Conservation (phyloP, 2,888 invertebrate species). For the Cynaeus angustus region DNA sequence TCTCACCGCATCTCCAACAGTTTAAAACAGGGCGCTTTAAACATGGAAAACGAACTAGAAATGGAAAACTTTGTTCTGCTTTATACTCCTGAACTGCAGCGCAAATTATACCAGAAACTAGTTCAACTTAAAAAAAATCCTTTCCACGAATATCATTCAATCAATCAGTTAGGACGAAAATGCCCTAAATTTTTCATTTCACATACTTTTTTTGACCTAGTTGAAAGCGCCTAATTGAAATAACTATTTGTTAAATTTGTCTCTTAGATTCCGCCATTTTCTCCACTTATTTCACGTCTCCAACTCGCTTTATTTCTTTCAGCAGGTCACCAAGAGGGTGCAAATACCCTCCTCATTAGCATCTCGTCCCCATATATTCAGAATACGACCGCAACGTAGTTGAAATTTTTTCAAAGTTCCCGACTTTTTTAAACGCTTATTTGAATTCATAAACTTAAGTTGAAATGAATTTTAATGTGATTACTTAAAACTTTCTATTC, state of each 20-base stretch:
- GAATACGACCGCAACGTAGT: slow-evolving; percentile 12
- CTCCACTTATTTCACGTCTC: neutral
- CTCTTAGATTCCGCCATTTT: neutral
- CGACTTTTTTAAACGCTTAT: slow-evolving; percentile 43
- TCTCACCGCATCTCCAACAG: slow-evolving; percentile 5
- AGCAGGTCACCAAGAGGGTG: slow-evolving; percentile 22
- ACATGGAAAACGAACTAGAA: neutral
- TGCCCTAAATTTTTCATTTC: too few relatives aligned
- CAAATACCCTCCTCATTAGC: slow-evolving; percentile 36
- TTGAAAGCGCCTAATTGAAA: too few relatives aligned
- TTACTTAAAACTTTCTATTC: slow-evolving; percentile 44
- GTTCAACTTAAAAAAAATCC: too few relatives aligned
- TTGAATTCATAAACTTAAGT: slow-evolving; percentile 49
- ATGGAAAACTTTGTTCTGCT: slow-evolving; percentile 4
- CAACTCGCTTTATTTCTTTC: slow-evolving; percentile 8
- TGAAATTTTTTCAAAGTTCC: slow-evolving; percentile 38
- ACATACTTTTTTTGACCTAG: too few relatives aligned
- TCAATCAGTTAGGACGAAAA: too few relatives aligned
- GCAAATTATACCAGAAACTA: too few relatives aligned
- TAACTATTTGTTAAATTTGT: too few relatives aligned
- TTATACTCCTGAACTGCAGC: too few relatives aligned
- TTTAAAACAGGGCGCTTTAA: slow-evolving; percentile 3
- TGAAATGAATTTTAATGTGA: slow-evolving; percentile 51
- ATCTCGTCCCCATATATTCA: slow-evolving; percentile 36
- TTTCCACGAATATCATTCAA: too few relatives aligned